These are phyloP conservation scores for Bujurquina vittata DNA, from an alignment of 2,113 vertebrate species.

Conservation along the genomic window DNA sequence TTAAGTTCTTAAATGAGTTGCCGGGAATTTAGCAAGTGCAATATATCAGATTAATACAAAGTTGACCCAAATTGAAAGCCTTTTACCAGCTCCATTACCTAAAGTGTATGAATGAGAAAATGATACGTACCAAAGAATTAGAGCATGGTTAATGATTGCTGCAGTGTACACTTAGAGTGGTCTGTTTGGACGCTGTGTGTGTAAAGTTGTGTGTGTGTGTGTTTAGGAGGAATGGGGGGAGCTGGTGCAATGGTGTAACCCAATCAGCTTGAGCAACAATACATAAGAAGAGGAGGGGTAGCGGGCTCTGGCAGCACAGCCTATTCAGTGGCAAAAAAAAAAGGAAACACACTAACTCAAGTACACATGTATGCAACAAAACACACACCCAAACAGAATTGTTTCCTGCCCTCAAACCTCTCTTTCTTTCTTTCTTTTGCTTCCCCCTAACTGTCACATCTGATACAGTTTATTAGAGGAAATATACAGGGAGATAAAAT, in stretches of 20 bases:
- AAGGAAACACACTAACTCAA: constrained; percentile 43
- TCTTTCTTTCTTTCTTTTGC: constrained; percentile 47
- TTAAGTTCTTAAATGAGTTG: not conserved
- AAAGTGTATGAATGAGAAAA: constrained; percentile 21
- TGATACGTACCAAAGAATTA: constrained; percentile 52
- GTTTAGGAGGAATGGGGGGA: constrained; percentile 38
- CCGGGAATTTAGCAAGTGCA: not conserved
- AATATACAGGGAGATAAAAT: not conserved
- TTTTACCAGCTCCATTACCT: not conserved
- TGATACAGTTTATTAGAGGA: not conserved
- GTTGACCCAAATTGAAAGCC: constrained; percentile 2
- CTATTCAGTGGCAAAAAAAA: constrained; percentile 68
- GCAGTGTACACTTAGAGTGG: constrained; percentile 12
- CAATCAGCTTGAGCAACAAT: constrained; percentile 69
- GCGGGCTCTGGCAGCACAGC: constrained; percentile 61
- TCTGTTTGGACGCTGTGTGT: constrained; percentile 27
- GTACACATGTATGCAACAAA: constrained; percentile 33
- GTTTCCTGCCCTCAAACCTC: constrained; percentile 12
- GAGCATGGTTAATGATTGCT: constrained; percentile 37
- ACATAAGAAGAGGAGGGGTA: constrained; percentile 35
- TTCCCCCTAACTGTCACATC: constrained; percentile 33
- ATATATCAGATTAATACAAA: constrained; percentile 11
- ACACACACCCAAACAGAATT: constrained; percentile 18
- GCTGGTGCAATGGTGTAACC: constrained; percentile 63
- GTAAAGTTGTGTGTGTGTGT: constrained; percentile 32